Evolutionary conservation across 2,113 vertebrate genomes (phyloP), one percentile per base, ranked within the genome.

Genomic region (Zingel zingel): DNA sequence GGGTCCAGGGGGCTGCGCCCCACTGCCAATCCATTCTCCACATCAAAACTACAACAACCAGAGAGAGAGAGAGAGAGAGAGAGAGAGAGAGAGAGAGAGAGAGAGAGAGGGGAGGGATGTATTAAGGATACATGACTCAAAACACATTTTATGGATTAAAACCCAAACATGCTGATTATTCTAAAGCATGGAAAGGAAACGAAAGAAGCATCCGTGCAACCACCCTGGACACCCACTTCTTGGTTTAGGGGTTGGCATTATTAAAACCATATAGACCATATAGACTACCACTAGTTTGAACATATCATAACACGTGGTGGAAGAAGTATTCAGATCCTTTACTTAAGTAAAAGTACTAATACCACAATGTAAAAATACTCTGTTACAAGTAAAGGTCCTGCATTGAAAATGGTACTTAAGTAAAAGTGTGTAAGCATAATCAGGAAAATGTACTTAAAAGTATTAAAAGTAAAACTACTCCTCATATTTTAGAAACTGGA

Each of bases 11-110:
- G 54, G 1, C 92, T 96, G 73, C 96, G 94, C 0, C 96, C 94
- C 0, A 94, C 82, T 0, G 95, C 91, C 27, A 96, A 92, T 57
- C 97, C 98, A 97, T 99, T 98, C 83, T 98, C 97, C 80, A 97
- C 94, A 92, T 98, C 97, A 75, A 98, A 98, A 93, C 98, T 99
- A 23, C 80, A 50, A 71, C 67, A 43, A 79, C 43, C 73, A 53
- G 51, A 84, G 33, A 15, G 33, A 73, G 27, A 69, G 16, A 33
- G 39, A 48, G 58, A 63, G 1, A 48, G 15, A 57, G 27, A 33
- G 33, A 48, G 21, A 53, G 51, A 84, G 33, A 15, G 33, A 73
- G 27, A 69, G 16, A 33, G 39, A 48, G 58, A 63, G 1, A 48
- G 15, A 57, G 27, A 33, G 33, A 48, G 21, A n/a, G 33, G 4